Conservation (phyloP, 2,797 vertebrate genomes). For the Eptatretus atami region DNA sequence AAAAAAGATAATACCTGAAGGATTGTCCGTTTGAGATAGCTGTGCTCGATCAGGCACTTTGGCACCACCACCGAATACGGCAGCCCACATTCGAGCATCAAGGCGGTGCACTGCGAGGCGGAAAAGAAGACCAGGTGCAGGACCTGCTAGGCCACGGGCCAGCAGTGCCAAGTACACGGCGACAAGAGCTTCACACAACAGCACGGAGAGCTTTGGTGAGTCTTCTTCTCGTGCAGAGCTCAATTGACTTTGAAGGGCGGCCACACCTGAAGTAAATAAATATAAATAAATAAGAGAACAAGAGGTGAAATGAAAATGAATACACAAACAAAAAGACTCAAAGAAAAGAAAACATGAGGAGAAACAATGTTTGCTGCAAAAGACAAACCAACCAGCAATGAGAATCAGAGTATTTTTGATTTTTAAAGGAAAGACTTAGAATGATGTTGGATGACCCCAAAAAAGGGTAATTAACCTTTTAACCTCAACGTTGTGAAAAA, state of each 20-base stretch:
- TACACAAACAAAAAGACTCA: background rate
- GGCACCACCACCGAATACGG: conserved; percentile 60
- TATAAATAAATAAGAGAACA: background rate
- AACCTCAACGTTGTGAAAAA: too few relatives aligned
- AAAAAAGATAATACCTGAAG: too few relatives aligned
- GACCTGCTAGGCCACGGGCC: conserved; percentile 69
- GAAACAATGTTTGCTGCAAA: too few relatives aligned
- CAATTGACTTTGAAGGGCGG: conserved; percentile 30
- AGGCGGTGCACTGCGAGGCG: conserved; percentile 60
- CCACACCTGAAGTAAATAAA: conserved; percentile 27
- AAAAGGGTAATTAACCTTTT: too few relatives aligned
- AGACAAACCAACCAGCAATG: too few relatives aligned
- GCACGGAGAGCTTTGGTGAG: conserved; percentile 42
- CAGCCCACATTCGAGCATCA: conserved; percentile 61
- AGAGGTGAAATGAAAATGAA: background rate
- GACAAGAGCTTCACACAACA: conserved; percentile 77
- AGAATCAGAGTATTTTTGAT: too few relatives aligned
- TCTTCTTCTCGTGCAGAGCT: conserved; percentile 59
- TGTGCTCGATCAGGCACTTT: conserved; percentile 13
- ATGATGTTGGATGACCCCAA: too few relatives aligned
- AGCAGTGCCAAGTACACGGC: conserved; percentile 77
- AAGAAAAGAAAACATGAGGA: conserved; percentile 1
- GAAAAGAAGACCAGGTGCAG: conserved; percentile 63
- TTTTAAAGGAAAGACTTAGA: too few relatives aligned
- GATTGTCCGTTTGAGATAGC: too few relatives aligned